These are phyloP conservation scores for Bos javanicus DNA, from an alignment of 2,113 vertebrate species.

Conservation along the genomic window DNA sequence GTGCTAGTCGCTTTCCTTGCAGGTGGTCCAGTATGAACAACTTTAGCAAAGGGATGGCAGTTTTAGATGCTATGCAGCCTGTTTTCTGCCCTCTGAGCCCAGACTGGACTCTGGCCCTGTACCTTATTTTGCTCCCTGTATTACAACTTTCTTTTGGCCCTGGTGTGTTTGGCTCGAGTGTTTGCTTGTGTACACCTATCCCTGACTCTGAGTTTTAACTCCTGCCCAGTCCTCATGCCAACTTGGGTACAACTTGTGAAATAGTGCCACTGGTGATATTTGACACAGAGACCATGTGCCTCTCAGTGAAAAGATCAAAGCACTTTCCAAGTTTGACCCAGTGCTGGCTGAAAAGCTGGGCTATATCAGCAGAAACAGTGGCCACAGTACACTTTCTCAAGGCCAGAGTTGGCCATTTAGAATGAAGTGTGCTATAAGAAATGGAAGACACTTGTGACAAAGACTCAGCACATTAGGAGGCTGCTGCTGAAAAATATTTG, in stretches of 20 bases:
- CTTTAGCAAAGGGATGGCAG: neutral
- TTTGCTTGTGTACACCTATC: neutral
- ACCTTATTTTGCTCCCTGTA: neutral
- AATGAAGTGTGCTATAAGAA: neutral
- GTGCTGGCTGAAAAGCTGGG: neutral
- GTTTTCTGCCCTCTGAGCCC: neutral
- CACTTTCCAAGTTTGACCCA: neutral
- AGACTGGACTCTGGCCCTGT: neutral
- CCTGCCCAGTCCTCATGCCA: constrained; percentile 18
- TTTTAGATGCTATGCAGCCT: neutral
- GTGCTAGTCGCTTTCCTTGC: neutral
- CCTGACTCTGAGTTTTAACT: constrained; percentile 21
- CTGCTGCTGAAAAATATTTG: neutral
- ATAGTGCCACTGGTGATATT: constrained; percentile 43
- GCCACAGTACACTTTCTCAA: neutral
- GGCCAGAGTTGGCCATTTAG: neutral
- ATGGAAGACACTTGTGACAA: neutral
- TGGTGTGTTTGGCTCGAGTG: neutral
- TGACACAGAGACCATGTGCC: constrained; percentile 37
- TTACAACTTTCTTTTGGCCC: constrained; percentile 32
- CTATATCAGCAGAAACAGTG: neutral
- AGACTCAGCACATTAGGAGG: neutral
- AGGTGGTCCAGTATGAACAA: neutral
- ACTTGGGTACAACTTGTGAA: constrained; percentile 43
- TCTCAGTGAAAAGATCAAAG: constrained; percentile 59